These are phyloP conservation scores for Palaemon carinicauda DNA, from an alignment of 1,140 invertebrate genomes.

Conservation along the genomic window DNA sequence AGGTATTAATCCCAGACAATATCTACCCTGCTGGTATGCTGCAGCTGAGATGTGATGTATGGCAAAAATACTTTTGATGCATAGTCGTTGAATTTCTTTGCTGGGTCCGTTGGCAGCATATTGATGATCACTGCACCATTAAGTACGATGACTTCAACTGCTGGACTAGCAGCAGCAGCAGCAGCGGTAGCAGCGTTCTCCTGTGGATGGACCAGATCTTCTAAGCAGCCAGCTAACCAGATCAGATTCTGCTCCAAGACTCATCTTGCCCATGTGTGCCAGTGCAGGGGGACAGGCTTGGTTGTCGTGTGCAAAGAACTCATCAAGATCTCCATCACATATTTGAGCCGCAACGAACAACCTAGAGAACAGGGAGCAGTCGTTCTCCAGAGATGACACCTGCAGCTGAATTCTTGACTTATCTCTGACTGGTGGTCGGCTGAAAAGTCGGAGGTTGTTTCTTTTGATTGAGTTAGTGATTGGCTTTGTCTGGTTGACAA, in stretches of 20 bases:
- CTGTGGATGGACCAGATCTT: neutral
- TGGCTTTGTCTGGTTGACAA: too few relatives aligned
- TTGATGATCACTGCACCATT: constrained; percentile 19
- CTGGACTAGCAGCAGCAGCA: too few relatives aligned
- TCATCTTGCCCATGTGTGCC: constrained; percentile 1
- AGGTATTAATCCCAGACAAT: constrained; percentile 23
- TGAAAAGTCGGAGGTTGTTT: too few relatives aligned
- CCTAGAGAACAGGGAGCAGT: constrained; percentile 29
- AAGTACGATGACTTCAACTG: constrained; percentile 22
- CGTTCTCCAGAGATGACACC: constrained; percentile 6
- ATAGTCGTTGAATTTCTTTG: constrained; percentile 14
- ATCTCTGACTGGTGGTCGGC: too few relatives aligned
- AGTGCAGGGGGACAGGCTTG: constrained; percentile 10
- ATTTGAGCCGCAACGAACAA: constrained; percentile 12
- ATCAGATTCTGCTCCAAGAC: constrained; percentile 16
- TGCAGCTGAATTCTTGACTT: neutral
- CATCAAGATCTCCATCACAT: too few relatives aligned
- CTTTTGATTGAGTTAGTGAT: too few relatives aligned
- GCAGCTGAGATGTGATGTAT: constrained; percentile 22
- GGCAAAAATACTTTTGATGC: constrained; percentile 21
- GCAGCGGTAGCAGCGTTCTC: neutral
- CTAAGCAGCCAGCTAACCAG: neutral
- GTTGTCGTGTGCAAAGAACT: constrained; percentile 25
- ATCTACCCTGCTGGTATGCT: constrained; percentile 12
- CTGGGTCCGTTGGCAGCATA: neutral